phyloP scores from a whole-genome alignment of 23 tunicate genomes.

The Ascidia mentula region DNA sequence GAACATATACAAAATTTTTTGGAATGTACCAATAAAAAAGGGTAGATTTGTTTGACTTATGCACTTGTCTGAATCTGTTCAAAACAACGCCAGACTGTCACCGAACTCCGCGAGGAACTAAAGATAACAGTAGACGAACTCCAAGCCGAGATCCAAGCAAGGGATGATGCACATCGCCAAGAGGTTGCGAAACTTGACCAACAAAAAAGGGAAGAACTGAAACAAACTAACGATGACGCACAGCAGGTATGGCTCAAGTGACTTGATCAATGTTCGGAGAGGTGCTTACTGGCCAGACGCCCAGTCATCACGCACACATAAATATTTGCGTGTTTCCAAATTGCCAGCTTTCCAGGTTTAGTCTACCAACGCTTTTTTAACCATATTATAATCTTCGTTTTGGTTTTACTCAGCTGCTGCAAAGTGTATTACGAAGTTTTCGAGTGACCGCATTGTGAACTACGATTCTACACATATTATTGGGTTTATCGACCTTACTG shows the following conservation, averaged over 20 bases:
- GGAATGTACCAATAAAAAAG: too few species aligned
- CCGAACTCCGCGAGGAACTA: not conserved
- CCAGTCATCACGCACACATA: too few species aligned
- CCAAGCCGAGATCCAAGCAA: not conserved
- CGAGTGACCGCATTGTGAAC: too few species aligned
- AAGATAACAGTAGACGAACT: not conserved
- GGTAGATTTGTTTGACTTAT: too few species aligned
- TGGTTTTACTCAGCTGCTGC: not conserved
- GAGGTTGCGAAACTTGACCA: not conserved
- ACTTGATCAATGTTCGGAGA: not conserved
- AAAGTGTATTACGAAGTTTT: too few species aligned
- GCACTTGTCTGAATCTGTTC: too few species aligned
- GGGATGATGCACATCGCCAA: not conserved
- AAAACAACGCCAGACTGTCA: too few species aligned
- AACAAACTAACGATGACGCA: not conserved
- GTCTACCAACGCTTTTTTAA: not conserved
- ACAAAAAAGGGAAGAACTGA: not conserved
- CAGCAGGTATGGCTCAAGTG: not conserved
- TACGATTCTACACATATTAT: too few species aligned
- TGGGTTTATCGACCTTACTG: too few species aligned
- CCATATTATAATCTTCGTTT: not conserved
- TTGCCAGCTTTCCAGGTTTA: not conserved
- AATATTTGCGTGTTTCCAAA: not conserved
- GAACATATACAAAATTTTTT: too few species aligned
- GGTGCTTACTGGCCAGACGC: too few species aligned